Conservation (phyloP, 1,140 invertebrate genomes). For the Ptiloglossa arizonensis region DNA sequence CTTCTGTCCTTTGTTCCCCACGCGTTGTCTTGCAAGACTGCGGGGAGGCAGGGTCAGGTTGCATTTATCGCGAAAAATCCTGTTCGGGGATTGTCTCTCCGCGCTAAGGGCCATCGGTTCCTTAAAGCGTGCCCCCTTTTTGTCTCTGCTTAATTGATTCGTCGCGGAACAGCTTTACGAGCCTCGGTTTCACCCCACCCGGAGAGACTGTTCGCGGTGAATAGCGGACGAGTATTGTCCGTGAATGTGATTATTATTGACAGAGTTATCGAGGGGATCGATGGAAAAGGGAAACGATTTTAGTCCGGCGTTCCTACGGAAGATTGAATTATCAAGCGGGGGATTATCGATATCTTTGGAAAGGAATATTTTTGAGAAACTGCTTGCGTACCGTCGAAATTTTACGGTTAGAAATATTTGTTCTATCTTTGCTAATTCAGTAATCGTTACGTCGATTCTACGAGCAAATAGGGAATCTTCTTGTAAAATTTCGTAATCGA, state of each 20-base stretch:
- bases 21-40: conserved; percentile 55
- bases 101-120: neutral
- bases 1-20: conserved; percentile 55
- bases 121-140: conserved; percentile 22
- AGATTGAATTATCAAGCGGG: conserved; percentile 26
- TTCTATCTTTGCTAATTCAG: no score
- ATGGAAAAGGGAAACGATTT: conserved; percentile 23
- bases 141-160: conserved; percentile 50
- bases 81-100: conserved; percentile 39
- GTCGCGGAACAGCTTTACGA: conserved; percentile 17
- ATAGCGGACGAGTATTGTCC: conserved; percentile 10
- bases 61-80: conserved; percentile 37
- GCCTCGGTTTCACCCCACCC: neutral
- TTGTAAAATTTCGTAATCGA: no score
- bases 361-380: no score
- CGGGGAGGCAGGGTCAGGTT: neutral
- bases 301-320: conserved; percentile 5
- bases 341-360: conserved; percentile 13
- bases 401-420: no score
- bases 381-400: no score
- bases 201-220: neutral
- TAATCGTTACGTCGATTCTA: no score
- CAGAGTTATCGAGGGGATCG: conserved; percentile 30
- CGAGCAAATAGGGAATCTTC: no score
- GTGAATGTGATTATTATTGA: conserved; percentile 49